phyloP scores from a whole-genome alignment of 2,888 invertebrate species.

The Epsilonema sp. region DNA sequence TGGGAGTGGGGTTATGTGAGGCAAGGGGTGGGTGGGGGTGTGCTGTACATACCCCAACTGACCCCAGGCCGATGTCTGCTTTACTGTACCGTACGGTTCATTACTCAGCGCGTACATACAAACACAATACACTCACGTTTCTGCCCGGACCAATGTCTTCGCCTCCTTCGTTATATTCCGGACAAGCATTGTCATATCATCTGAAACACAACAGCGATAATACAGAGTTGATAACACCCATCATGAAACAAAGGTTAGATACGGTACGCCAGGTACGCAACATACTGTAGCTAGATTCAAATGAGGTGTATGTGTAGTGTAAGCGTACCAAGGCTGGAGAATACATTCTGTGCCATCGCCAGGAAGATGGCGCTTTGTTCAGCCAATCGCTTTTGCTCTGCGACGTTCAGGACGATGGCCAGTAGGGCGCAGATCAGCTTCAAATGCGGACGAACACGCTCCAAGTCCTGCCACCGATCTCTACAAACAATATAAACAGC shows the following conservation, averaged over 20 bases:
- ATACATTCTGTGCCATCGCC: slow-evolving; percentile 17
- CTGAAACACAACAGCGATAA: slow-evolving; percentile 13
- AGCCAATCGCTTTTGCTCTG: slow-evolving; percentile 16
- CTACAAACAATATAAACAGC: too few species aligned
- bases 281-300: too few species aligned
- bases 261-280: too few species aligned
- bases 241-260: too few species aligned
- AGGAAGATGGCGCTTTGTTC: slow-evolving; percentile 16
- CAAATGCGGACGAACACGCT: slow-evolving; percentile 12
- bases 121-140: slow-evolving; percentile 19
- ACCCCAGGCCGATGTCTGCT: too few species aligned
- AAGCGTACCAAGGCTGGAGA: slow-evolving; percentile 16
- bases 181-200: slow-evolving; percentile 20
- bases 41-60: too few species aligned
- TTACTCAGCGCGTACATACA: not conserved
- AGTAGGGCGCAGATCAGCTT: slow-evolving; percentile 14
- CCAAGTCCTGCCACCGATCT: slow-evolving; percentile 12
- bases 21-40: too few species aligned
- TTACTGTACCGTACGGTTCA: too few species aligned
- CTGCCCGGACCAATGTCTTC: slow-evolving; percentile 20
- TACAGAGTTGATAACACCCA: too few species aligned
- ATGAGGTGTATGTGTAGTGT: too few species aligned
- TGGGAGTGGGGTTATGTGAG: too few species aligned
- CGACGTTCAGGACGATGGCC: slow-evolving; percentile 16
- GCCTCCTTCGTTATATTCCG: slow-evolving; percentile 23